Percentiles rank a stretch among this genome's conserved stretches.
phyloP scores from a whole-genome alignment of 2,797 vertebrate species.

The Craterocephalus amniculus region DNA sequence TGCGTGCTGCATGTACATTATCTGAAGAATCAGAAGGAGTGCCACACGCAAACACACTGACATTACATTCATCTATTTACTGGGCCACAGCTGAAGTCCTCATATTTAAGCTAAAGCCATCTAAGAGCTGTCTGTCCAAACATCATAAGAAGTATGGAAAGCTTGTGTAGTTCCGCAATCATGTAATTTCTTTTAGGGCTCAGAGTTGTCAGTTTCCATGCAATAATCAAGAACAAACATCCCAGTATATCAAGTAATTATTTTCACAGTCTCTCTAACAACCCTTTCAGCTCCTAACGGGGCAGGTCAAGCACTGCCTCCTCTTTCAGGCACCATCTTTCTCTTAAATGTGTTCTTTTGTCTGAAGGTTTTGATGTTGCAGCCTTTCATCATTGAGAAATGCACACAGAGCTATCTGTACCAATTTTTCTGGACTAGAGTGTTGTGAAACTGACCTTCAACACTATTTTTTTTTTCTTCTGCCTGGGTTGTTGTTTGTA shows the following conservation, averaged over 20 bases:
- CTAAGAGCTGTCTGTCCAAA: constrained; percentile 31
- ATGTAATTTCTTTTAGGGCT: constrained; percentile 29
- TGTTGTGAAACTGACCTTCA: constrained; percentile 7
- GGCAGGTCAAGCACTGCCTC: constrained; percentile 44
- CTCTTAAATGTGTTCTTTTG: constrained; percentile 49
- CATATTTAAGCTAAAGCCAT: constrained; percentile 55
- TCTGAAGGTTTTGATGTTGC: constrained; percentile 58
- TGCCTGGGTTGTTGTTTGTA: neutral
- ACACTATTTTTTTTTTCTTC: constrained; percentile 14
- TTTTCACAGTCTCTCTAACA: constrained; percentile 17
- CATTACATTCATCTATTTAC: constrained; percentile 55
- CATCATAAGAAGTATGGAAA: constrained; percentile 56
- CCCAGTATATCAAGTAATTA: constrained; percentile 1
- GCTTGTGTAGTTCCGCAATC: constrained; percentile 41
- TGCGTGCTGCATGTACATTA: constrained; percentile 22
- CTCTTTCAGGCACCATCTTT: constrained; percentile 37
- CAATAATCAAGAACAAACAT: constrained; percentile 24
- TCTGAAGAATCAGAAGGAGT: constrained; percentile 61
- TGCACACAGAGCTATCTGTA: constrained; percentile 9
- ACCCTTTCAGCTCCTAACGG: constrained; percentile 22
- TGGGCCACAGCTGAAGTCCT: constrained; percentile 47
- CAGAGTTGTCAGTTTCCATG: constrained; percentile 4
- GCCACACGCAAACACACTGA: constrained; percentile 18
- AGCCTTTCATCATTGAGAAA: constrained; percentile 59
- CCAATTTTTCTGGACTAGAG: constrained; percentile 25